Evolutionary conservation across 2,113 vertebrate species (phyloP).

Genomic region (Typhlomys cinereus): DNA sequence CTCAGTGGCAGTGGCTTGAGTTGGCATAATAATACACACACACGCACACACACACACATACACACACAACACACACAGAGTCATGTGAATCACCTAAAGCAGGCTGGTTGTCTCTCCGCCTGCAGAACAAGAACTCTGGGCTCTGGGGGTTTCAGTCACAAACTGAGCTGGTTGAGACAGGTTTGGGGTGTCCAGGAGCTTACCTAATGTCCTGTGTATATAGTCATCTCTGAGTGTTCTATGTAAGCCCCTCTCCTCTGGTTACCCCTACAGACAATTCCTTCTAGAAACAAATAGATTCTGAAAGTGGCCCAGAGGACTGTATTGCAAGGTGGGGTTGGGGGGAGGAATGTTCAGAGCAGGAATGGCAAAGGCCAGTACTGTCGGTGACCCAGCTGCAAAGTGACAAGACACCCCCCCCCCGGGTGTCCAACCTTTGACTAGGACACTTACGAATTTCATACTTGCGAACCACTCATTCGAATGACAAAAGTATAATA

Average conservation of each 20-base stretch:
- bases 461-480: background rate
- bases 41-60: background rate
- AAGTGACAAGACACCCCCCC: background rate
- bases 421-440: background rate
- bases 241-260: background rate
- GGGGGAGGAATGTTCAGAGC: background rate
- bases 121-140: background rate
- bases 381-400: too few relatives aligned
- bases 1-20: background rate
- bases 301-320: background rate
- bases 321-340: background rate
- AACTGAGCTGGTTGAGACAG: background rate
- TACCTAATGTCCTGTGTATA: background rate
- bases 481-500: background rate
- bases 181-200: background rate
- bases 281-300: background rate
- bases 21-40: background rate
- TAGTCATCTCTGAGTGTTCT: too few relatives aligned
- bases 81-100: background rate
- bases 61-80: background rate
- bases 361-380: rapidly evolving
- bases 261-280: background rate
- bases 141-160: background rate
- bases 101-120: background rate
- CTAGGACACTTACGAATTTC: background rate